These are phyloP conservation scores for Lacerta viridis DNA, from an alignment of 2,797 vertebrate genomes.

Conservation along the genomic window DNA sequence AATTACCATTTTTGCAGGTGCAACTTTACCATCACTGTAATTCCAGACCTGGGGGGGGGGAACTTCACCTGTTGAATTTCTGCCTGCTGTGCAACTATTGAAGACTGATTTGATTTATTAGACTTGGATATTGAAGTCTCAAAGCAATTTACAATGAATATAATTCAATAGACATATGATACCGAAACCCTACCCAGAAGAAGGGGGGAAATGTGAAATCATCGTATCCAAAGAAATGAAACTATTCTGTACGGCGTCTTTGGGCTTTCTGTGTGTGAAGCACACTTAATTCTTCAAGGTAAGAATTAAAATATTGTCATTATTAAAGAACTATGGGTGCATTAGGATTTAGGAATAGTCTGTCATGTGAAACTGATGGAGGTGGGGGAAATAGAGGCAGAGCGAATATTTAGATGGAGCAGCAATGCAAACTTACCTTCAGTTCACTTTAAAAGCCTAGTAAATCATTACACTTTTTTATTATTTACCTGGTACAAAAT, in stretches of 20 bases:
- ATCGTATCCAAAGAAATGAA: conserved; percentile 14
- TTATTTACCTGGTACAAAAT: conserved; percentile 81
- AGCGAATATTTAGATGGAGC: conserved; percentile 68
- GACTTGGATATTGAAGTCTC: too few relatives aligned
- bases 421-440: conserved; percentile 74
- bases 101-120: background rate
- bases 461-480: conserved; percentile 83
- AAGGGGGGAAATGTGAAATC: conserved; percentile 31
- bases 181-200: background rate
- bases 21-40: background rate
- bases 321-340: conserved; percentile 67
- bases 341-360: conserved; percentile 51
- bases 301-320: conserved; percentile 66
- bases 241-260: conserved; percentile 68
- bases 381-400: conserved; percentile 50
- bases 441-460: conserved; percentile 75
- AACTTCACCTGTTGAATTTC: background rate
- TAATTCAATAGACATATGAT: too few relatives aligned
- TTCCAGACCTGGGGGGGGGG: background rate
- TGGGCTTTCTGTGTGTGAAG: conserved; percentile 65
- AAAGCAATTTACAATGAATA: too few relatives aligned
- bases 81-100: background rate
- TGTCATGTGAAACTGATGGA: conserved; percentile 49
- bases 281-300: conserved; percentile 57
- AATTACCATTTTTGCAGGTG: background rate